Percentiles rank a stretch among this genome's conserved stretches.
Conservation (phyloP, 2,888 invertebrate species). For the Polia nebulosa region DNA sequence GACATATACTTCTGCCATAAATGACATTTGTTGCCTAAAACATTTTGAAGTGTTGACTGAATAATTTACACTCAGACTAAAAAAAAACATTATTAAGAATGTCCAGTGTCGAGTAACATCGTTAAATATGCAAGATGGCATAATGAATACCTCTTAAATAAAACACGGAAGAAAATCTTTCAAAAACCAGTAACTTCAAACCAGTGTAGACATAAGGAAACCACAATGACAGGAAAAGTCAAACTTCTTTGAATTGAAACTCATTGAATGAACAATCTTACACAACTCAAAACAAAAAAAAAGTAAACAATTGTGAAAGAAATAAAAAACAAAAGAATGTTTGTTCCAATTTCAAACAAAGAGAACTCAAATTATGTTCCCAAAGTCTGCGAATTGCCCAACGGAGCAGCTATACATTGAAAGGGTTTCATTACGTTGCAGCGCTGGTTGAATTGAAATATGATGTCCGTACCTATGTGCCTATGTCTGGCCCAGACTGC, state of each 20-base stretch:
- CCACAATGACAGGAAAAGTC: background rate
- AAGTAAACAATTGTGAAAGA: constrained; percentile 1
- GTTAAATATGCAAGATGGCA: constrained; percentile 7
- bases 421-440: constrained; percentile 13
- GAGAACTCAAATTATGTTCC: constrained; percentile 13
- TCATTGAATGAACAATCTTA: constrained; percentile 3
- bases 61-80: constrained; percentile 16
- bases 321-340: constrained; percentile 16
- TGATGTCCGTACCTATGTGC: constrained; percentile 3
- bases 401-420: background rate
- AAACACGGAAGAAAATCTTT: constrained; percentile 6
- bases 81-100: constrained; percentile 4
- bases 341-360: constrained; percentile 36
- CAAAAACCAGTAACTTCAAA: constrained; percentile 10
- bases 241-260: constrained; percentile 6
- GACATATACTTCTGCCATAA: too few species aligned
- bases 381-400: constrained; percentile 11
- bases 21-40: background rate
- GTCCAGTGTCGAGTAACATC: background rate
- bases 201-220: background rate
- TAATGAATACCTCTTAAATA: background rate
- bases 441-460: constrained; percentile 23
- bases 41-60: background rate
- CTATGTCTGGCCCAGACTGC: constrained; percentile 23
- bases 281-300: constrained; percentile 11